Base-by-base conservation (phyloP, 2,888 invertebrate genomes). In the Acrocyrtus sp. region DNA sequence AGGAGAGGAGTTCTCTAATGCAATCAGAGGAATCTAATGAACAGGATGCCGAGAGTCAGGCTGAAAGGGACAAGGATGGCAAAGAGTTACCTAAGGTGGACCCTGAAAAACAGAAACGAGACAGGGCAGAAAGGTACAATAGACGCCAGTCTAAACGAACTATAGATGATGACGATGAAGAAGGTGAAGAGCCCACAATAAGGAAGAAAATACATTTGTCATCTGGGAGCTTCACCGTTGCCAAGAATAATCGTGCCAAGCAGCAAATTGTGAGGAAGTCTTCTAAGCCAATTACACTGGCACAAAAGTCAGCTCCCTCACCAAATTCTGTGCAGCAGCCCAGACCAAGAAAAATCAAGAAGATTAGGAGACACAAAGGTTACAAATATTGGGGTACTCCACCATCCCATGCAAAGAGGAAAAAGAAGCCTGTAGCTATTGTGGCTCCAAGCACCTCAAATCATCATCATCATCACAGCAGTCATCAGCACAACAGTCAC, bases 91-190 rank as follows among this genome's bases (percentile, higher is more conserved):
- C 80, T 82, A 61, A 82, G 81, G 58, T 73, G 62, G 81, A 80
- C 15, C 82, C 82, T n/a, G 82, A 43, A 82, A 81, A 69, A 60
- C 81, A 60, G 81, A 82, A 83, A 34, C 82, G 82, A 34, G 84
- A 83, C 39, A 76, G 80, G 22, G 84, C 83, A 45, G 80, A 74
- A 54, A 51, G 80, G 26, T 79, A 81, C 48, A 77, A 72, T 54
- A 68, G 79, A 26, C 54, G 80, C 17, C 43, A 53, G 51, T 75
- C 78, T 1, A 81, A 80, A 57, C 60, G 75, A 48, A 78, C 72
- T 19, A 47, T 70, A 2, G 78, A 74, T 6, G 82, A 79, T 29
- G 80, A 78, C 60, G 72, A 75, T 1, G 73, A 74, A 34, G 79
- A 75, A 8, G 51, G 65, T 1, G 70, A 65, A n/a, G 65, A 56